phyloP scores from a whole-genome alignment of 2,888 invertebrate genomes.

The Epirrhoe alternata region DNA sequence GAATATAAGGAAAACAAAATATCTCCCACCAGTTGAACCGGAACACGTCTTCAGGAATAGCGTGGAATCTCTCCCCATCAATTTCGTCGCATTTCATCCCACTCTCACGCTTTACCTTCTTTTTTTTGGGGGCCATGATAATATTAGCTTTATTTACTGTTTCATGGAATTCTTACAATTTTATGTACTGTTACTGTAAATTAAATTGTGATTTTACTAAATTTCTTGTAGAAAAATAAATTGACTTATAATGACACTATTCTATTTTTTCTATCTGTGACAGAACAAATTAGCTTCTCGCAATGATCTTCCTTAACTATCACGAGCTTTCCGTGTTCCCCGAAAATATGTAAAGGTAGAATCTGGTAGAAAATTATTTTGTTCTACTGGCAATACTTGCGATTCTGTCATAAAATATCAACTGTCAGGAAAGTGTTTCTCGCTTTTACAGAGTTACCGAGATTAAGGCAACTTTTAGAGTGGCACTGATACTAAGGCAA shows the following conservation, averaged over 20 bases:
- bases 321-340: no score
- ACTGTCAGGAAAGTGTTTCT: background rate
- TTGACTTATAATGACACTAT: background rate
- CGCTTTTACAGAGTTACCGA: background rate
- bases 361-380: background rate
- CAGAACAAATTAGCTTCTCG: background rate
- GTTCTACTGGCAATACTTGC: background rate
- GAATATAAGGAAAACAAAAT: constrained; percentile 72
- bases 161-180: background rate
- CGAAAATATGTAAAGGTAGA: no score
- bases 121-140: constrained; percentile 57
- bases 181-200: background rate
- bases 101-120: constrained; percentile 44
- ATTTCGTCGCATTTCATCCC: constrained; percentile 57
- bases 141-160: background rate
- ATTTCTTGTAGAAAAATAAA: background rate
- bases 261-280: no score
- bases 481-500: background rate
- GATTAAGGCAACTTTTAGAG: background rate
- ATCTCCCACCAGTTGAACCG: constrained; percentile 73
- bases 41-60: constrained; percentile 62
- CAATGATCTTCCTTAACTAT: no score
- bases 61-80: constrained; percentile 61
- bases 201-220: background rate
- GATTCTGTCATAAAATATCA: background rate